A percentile compares a stretch with the other conserved stretches of the same genome.
These are phyloP conservation scores for Synanthedon tipuliformis DNA, from an alignment of 2,888 invertebrate species.

Conservation along the genomic window DNA sequence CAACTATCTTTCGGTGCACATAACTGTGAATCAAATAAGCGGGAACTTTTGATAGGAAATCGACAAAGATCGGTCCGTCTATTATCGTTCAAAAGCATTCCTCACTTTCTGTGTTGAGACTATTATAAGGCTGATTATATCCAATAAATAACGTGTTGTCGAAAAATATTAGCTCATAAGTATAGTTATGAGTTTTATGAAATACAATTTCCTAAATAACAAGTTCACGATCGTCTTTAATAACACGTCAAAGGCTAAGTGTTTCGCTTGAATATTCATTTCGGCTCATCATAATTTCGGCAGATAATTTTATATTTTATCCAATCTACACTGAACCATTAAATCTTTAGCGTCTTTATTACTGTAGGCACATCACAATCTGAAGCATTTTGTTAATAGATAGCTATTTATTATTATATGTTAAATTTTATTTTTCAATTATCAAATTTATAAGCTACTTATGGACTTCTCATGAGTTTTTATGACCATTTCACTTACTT, in stretches of 20 bases:
- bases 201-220: conserved; percentile 65
- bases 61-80: neutral
- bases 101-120: conserved; percentile 1
- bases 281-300: conserved; percentile 62
- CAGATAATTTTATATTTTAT: conserved; percentile 59
- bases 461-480: too few species aligned
- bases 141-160: conserved; percentile 51
- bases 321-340: conserved; percentile 37
- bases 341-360: conserved; percentile 17
- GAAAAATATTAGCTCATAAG: conserved; percentile 65
- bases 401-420: neutral
- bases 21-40: too few species aligned
- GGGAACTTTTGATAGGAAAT: neutral
- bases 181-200: conserved; percentile 66
- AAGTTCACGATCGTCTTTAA: conserved; percentile 64
- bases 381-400: conserved; percentile 34
- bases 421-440: neutral
- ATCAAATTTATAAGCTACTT: neutral
- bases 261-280: conserved; percentile 68
- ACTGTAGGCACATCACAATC: conserved; percentile 10
- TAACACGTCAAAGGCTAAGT: conserved; percentile 57
- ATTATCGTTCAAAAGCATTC: neutral
- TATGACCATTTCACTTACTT: too few species aligned
- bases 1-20: too few species aligned
- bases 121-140: conserved; percentile 39